phyloP scores from a whole-genome alignment of 2,797 vertebrate genomes.

The Rhabdomys pumilio region DNA sequence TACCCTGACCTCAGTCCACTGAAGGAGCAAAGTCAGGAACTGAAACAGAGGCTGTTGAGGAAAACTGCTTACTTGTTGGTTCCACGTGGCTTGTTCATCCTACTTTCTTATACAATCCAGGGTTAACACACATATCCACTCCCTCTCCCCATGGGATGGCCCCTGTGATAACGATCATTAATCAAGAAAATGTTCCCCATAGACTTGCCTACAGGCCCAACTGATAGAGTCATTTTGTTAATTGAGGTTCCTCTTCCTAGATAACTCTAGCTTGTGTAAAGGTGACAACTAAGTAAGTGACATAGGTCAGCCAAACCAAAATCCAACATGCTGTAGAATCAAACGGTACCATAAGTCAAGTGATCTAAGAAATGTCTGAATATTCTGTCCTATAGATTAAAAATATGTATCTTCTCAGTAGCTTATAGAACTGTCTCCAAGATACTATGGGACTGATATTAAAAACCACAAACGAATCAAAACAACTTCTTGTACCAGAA shows the following conservation, averaged over 20 bases:
- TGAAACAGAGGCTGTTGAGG: not conserved
- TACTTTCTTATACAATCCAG: not conserved
- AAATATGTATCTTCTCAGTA: not conserved
- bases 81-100: not conserved
- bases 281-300: not conserved
- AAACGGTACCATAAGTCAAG: not conserved
- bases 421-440: not conserved
- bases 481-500: not conserved
- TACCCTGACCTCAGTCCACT: not conserved
- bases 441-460: not conserved
- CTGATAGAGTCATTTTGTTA: not conserved
- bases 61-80: not conserved
- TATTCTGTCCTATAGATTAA: not conserved
- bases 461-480: not conserved
- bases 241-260: not conserved
- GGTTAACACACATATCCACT: not conserved
- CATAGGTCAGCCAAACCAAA: not conserved
- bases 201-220: not conserved
- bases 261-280: not conserved
- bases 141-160: not conserved
- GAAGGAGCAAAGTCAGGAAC: not conserved
- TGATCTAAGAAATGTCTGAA: not conserved
- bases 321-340: not conserved
- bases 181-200: not conserved
- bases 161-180: not conserved